These are phyloP conservation scores for Creontiades dilutus DNA, from an alignment of 2,888 invertebrate genomes.

Conservation along the genomic window DNA sequence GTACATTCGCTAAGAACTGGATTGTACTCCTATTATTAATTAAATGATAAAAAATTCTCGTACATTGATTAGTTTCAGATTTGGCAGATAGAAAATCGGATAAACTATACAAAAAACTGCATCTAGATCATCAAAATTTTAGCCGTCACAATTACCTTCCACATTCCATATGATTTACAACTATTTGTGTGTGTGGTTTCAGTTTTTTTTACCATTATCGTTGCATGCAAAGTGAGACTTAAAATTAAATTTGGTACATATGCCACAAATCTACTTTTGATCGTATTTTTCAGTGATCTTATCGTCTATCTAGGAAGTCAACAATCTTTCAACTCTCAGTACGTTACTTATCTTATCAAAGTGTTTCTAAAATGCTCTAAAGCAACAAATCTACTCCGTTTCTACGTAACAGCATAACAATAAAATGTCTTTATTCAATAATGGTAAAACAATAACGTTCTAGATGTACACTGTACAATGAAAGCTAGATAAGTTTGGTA, in stretches of 20 bases:
- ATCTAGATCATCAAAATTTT: no score
- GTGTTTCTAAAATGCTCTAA: conserved; percentile 35
- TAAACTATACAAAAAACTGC: no score
- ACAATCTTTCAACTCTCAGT: neutral
- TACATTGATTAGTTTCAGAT: no score
- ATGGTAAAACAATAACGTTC: neutral
- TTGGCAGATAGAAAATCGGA: no score
- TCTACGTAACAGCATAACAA: conserved; percentile 6
- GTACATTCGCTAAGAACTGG: no score
- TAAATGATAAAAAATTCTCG: no score
- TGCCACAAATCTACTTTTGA: neutral
- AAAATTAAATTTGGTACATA: neutral
- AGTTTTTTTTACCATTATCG: no score
- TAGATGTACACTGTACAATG: neutral
- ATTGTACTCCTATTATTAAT: no score
- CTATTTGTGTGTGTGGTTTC: no score
- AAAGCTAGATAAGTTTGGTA: neutral
- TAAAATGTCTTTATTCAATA: neutral
- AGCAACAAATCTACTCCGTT: neutral
- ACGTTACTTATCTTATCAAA: neutral
- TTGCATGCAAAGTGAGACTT: no score
- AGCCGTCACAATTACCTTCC: no score
- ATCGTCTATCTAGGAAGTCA: neutral
- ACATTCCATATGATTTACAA: no score
- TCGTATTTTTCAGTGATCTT: neutral